Evolutionary conservation across 2,888 invertebrate genomes (phyloP), one percentile per base, ranked within the genome.

Genomic region (Siphlonurus alternatus): DNA sequence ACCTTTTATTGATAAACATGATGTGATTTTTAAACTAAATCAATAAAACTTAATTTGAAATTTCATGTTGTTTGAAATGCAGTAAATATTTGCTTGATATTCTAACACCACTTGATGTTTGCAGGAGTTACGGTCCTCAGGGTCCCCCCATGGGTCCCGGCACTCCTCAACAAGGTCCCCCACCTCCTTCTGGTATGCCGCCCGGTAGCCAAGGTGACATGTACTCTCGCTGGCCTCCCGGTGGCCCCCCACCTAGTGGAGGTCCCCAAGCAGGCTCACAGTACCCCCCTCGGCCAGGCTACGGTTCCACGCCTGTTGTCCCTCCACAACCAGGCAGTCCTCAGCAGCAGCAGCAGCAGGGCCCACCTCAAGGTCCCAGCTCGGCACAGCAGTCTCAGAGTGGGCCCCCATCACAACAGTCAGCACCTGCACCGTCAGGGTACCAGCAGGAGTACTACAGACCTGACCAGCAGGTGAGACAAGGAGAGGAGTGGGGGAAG

Each of bases 371-470:
- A n/a, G 59, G 65, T 66, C 56, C 7, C 15, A 10, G 20, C 15
- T 20, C 5, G n/a, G 15, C 7, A 22, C 56, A n/a, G 20, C 67
- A 64, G 25, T 67, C 66, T 19, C 63, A 68, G 51, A 51, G n/a
- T 18, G 60, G 20, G 18, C 60, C 59, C 18, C 63, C 51, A 15
- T 23, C 51, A 60, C 60, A 60, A 25, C 63, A 60, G 24, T 54
- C 56, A 56, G 53, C 60, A 51, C 38, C 64, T 59, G 25, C 67
- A 53, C 25, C 67, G 22, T 65, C 64, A 59, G 73, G 77, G 51
- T 56, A 56, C n/a, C 81, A 80, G 71, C 80, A 78, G 70, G 81
- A 82, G 67, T 81, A 80, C 69, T 82, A 81, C 69, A 74, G 80
- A 70, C 78, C 79, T 64, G 66, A 63, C 38, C 63, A 63, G 63